These are phyloP conservation scores for Dicranocentrus wangi DNA, from an alignment of 2,888 invertebrate species.

Conservation along the genomic window DNA sequence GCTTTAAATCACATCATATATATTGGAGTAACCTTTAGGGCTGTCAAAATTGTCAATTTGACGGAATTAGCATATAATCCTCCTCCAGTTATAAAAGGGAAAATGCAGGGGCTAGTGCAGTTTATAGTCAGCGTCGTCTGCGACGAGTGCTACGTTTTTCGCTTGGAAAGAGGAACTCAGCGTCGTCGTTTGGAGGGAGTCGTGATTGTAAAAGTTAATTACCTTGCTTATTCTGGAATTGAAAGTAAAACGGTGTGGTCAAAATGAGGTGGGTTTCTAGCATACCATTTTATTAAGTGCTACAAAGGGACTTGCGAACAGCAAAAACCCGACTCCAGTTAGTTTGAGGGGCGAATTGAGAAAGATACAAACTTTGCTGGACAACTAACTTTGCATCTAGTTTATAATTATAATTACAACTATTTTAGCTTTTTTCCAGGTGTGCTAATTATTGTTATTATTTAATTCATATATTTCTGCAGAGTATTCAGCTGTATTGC, in stretches of 20 bases:
- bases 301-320: no score
- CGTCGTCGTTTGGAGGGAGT: not conserved
- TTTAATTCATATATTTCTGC: not conserved
- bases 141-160: not conserved
- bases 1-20: no score
- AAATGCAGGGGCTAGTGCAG: not conserved
- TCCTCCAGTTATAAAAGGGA: constrained; percentile 7
- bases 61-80: no score
- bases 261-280: not conserved
- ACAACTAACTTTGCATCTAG: no score
- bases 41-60: no score
- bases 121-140: not conserved
- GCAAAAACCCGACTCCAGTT: no score
- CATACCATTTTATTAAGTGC: not conserved
- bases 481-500: constrained; percentile 16
- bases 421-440: no score
- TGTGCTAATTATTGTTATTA: no score
- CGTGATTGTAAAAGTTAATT: not conserved
- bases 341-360: no score
- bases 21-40: no score
- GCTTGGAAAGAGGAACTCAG: not conserved
- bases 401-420: no score
- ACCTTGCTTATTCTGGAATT: not conserved
- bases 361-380: no score
- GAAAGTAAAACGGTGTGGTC: not conserved